These are phyloP conservation scores for Sialia sialis DNA, from an alignment of 2,113 vertebrate genomes.

Conservation along the genomic window DNA sequence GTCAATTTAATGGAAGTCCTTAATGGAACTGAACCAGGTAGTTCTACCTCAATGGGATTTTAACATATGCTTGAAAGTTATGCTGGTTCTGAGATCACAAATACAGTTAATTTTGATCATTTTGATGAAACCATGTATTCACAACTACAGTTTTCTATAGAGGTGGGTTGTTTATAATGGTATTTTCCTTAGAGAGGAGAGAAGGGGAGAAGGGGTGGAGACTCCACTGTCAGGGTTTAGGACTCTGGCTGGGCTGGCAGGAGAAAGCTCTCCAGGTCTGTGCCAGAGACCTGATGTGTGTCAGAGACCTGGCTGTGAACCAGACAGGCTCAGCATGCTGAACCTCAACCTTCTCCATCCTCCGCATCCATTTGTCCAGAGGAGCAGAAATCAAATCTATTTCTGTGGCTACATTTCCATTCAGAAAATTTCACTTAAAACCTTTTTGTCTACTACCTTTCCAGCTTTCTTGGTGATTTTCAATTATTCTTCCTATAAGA, in stretches of 20 bases:
- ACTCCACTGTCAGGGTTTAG: not conserved
- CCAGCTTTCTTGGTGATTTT: not conserved
- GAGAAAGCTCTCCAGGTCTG: not conserved
- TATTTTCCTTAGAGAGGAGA: not conserved
- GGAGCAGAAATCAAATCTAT: not conserved
- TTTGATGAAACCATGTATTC: not conserved
- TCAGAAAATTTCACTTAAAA: not conserved
- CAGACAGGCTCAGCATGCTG: not conserved
- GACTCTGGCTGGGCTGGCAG: not conserved
- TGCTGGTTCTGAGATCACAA: not conserved
- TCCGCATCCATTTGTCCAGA: not conserved
- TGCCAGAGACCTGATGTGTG: not conserved
- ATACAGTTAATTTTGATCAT: not conserved
- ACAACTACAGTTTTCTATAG: not conserved
- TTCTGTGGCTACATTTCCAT: not conserved
- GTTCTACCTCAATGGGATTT: not conserved
- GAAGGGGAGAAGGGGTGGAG: not conserved
- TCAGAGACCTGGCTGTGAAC: not conserved
- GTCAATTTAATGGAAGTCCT: not conserved
- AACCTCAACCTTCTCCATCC: not conserved
- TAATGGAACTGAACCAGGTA: not conserved
- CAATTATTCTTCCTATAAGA: not conserved
- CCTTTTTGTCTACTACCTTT: not conserved
- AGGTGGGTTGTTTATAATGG: not conserved
- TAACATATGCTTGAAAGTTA: not conserved